Evolutionary conservation across 1,140 invertebrate species (phyloP).

Genomic region (Agrypnia vestita): DNA sequence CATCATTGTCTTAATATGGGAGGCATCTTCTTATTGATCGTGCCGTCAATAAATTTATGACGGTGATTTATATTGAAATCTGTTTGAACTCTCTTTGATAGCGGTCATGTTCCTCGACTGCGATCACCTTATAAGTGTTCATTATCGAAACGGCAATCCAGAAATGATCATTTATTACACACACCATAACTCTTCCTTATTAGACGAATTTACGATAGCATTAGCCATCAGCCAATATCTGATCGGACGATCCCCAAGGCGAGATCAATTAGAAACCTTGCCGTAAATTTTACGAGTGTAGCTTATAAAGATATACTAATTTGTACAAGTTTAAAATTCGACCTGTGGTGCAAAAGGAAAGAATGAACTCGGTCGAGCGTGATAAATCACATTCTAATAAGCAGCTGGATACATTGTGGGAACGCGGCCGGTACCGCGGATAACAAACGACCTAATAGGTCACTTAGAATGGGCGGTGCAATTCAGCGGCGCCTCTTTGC

Average conservation of each 20-base stretch:
- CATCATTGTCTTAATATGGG: too few species aligned
- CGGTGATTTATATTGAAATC: too few species aligned
- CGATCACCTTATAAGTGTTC: background rate
- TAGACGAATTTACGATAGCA: conserved; percentile 25
- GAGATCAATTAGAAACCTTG: conserved; percentile 31
- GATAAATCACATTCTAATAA: conserved; percentile 57
- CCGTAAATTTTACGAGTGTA: background rate
- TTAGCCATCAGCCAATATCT: conserved; percentile 26
- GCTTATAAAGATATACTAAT: conserved; percentile 26
- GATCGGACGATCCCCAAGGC: conserved; percentile 17
- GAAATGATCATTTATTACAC: conserved; percentile 17
- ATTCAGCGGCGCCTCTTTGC: conserved; percentile 47
- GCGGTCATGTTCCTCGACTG: background rate
- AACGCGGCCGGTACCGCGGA: conserved; percentile 45
- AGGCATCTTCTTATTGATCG: too few species aligned
- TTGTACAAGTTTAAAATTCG: conserved; percentile 33
- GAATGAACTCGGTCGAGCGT: conserved; percentile 45
- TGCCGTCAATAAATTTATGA: too few species aligned
- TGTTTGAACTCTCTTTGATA: too few species aligned
- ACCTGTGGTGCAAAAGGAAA: conserved; percentile 17
- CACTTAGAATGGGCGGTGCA: conserved; percentile 45
- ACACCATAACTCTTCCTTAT: conserved; percentile 42
- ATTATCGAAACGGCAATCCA: background rate
- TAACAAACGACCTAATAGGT: conserved; percentile 57
- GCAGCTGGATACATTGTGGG: conserved; percentile 57